These are phyloP conservation scores for Cyclophora albipunctata DNA, from an alignment of 2,888 invertebrate species.

Conservation along the genomic window DNA sequence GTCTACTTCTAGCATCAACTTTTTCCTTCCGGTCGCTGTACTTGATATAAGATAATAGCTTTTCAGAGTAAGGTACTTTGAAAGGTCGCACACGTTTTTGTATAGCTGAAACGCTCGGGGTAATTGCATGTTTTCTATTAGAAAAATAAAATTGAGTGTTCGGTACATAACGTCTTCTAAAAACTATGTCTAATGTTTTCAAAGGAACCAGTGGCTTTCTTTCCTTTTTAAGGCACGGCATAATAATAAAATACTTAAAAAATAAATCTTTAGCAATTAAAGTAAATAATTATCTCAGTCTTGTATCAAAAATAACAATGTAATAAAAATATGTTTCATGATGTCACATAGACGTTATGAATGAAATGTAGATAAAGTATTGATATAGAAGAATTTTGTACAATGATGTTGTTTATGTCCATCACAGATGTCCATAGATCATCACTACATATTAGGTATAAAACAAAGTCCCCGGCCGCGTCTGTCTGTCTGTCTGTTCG, in stretches of 20 bases:
- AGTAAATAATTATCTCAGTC: too few species aligned
- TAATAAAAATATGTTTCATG: background rate
- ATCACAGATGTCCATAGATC: too few species aligned
- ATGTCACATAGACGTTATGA: too few species aligned
- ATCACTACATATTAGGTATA: too few species aligned
- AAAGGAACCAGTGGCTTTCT: constrained; percentile 58
- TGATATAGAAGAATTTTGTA: too few species aligned
- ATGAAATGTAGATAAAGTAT: too few species aligned
- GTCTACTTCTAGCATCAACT: constrained; percentile 32
- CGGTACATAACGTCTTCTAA: constrained; percentile 58
- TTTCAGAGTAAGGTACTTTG: constrained; percentile 55
- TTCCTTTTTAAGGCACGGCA: constrained; percentile 50
- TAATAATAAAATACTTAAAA: constrained; percentile 10
- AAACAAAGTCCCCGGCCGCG: too few species aligned
- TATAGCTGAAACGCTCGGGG: constrained; percentile 19
- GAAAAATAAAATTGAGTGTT: constrained; percentile 68
- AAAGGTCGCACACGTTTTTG: constrained; percentile 44
- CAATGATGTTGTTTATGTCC: too few species aligned
- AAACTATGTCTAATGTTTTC: constrained; percentile 63
- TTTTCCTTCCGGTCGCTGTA: constrained; percentile 63
- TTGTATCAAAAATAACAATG: too few species aligned
- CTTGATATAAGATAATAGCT: constrained; percentile 61
- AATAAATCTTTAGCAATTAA: background rate
- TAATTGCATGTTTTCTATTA: constrained; percentile 50
- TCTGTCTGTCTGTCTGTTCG: too few species aligned